Evolutionary conservation across 1,140 invertebrate species (phyloP), one percentile per base, ranked within the genome.

Genomic region (Neotoxoptera formosana): DNA sequence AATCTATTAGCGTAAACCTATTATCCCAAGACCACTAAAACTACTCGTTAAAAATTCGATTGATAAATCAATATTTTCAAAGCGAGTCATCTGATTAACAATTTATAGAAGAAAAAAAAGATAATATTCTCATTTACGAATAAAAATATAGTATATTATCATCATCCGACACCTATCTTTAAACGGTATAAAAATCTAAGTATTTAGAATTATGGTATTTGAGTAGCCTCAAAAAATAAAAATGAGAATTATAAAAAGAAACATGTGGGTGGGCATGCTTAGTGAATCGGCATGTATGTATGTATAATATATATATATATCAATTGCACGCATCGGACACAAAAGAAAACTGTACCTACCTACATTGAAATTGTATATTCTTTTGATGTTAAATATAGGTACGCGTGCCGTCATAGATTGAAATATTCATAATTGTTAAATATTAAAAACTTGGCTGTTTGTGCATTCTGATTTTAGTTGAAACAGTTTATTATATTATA

Each of bases 381-480:
- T 76, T 76, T 76, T 76, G 60, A 76, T 34, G 30, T 76, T 76
- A n/a, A n/a, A 76, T 76, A 67, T 67, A 67, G 60, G 60, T 67
- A 76, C n/a, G 4, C 60, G 30, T n/a, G 4, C 60, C 17, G 14
- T 20, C 30, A 9, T 9, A 76, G 60, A 76, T n/a, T 67, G 11
- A 67, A 67, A 67, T 67, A n/a, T 67, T 76, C 60, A 76, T 76
- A 76, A 67, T 67, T 67, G 14, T 67, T n/a, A 76, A 76, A 76
- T 17, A n/a, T 67, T 67, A 7, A 67, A 67, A 67, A 6, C n/a
- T 76, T 76, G n/a, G 30, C 60, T 17, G 60, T 76, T 17, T 67
- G n/a, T 76, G n/a, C n/a, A 14, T 76, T 17, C 60, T 17, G n/a
- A 76, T n/a, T 76, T 76, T 2, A 76, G n/a, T 76, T 17, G n/a